A percentile compares a stretch with the other conserved stretches of the same genome.
Conservation (phyloP, 2,797 vertebrate genomes). For the Clarias fuscus region DNA sequence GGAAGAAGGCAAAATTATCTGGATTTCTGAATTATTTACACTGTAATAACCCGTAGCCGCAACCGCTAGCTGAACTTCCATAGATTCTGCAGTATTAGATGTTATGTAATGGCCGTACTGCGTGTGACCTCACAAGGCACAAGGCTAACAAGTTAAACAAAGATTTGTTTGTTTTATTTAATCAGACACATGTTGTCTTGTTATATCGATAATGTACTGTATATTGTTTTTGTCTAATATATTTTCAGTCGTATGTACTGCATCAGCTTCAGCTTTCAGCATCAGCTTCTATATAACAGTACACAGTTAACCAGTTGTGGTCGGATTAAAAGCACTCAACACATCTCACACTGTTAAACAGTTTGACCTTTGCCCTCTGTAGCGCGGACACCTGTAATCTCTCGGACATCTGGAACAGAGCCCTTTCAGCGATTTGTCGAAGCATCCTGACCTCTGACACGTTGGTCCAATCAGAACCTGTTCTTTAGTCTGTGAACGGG, state of each 20-base stretch:
- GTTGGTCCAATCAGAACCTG: slow-evolving; percentile 24
- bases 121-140: neutral
- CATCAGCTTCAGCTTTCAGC: neutral
- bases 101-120: too few species aligned
- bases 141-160: neutral
- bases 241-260: too few species aligned
- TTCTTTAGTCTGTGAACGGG: slow-evolving; percentile 17
- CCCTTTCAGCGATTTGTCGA: neutral
- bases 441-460: slow-evolving; percentile 4
- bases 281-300: neutral
- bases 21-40: neutral
- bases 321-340: neutral
- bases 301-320: neutral
- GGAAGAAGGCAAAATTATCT: neutral
- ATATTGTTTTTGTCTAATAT: too few species aligned
- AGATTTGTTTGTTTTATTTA: neutral
- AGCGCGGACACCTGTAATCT: neutral
- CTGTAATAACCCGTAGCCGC: neutral
- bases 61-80: neutral
- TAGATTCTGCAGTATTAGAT: neutral
- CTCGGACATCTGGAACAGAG: neutral
- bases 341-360: neutral
- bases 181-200: neutral
- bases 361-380: neutral
- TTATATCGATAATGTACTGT: neutral